Evolutionary conservation across 2,888 invertebrate species (phyloP).

Genomic region (Dromius quadrimaculatus): DNA sequence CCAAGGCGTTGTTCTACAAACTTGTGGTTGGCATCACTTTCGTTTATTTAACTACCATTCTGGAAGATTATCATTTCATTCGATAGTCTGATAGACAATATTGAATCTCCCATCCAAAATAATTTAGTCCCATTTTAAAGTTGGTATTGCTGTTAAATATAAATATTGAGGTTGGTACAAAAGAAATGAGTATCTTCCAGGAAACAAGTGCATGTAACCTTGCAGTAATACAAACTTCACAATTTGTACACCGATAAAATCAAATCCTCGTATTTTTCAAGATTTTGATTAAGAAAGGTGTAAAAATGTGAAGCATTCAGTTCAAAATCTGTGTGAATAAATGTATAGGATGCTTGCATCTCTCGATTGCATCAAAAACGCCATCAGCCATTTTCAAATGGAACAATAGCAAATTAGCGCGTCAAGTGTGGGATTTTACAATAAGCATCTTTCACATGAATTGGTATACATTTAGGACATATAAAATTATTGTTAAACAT

Average conservation of each 20-base stretch:
- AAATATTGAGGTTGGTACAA: not conserved
- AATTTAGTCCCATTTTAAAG: not conserved
- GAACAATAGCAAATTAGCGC: slow-evolving; percentile 28
- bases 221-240: slow-evolving; percentile 10
- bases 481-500: slow-evolving; percentile 15
- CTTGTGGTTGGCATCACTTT: slow-evolving; percentile 29
- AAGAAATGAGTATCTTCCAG: not conserved
- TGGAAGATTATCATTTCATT: slow-evolving; percentile 9
- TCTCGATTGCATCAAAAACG: slow-evolving; percentile 10
- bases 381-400: slow-evolving; percentile 16
- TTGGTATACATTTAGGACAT: slow-evolving; percentile 20
- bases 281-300: not conserved
- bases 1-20: slow-evolving; percentile 42
- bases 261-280: not conserved
- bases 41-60: slow-evolving; percentile 1
- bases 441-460: slow-evolving; percentile 32
- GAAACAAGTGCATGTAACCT: slow-evolving; percentile 16
- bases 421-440: slow-evolving; percentile 13
- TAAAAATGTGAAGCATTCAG: not conserved
- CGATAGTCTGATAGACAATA: no score
- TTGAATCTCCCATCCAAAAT: no score
- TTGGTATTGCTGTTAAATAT: not conserved
- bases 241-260: not conserved
- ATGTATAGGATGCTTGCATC: slow-evolving; percentile 20
- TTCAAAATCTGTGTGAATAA: slow-evolving; percentile 18